Percentiles rank a stretch among this genome's conserved stretches.
phyloP scores from a whole-genome alignment of 2,797 vertebrate genomes.

The Coluber constrictor region DNA sequence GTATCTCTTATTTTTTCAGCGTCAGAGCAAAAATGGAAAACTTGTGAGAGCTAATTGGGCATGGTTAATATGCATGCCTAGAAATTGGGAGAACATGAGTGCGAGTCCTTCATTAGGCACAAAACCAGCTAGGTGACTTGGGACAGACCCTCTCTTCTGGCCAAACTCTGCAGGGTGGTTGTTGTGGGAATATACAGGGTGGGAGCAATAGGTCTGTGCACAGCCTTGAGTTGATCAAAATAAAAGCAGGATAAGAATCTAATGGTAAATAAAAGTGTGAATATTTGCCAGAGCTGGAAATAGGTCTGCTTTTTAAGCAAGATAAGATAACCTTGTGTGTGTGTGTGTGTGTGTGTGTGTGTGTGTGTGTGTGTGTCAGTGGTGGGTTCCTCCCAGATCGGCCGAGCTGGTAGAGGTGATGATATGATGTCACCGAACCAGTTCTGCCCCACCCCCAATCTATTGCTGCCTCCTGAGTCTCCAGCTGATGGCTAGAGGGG shows the following conservation, averaged over 20 bases:
- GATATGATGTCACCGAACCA: no score
- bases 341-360: no score
- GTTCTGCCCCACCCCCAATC: no score
- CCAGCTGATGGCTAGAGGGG: no score
- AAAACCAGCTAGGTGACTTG: neutral
- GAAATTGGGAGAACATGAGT: neutral
- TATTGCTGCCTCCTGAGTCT: no score
- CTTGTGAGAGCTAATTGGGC: neutral
- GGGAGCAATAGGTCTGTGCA: neutral
- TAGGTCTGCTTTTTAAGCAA: neutral
- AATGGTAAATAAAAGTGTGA: neutral
- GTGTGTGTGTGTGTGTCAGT: no score
- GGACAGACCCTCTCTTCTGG: neutral
- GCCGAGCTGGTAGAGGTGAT: no score
- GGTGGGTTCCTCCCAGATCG: no score
- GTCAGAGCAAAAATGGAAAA: neutral
- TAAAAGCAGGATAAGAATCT: neutral
- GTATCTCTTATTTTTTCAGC: neutral
- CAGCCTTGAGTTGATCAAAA: neutral
- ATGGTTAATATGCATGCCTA: neutral
- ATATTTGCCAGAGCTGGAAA: neutral
- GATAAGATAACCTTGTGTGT: no score
- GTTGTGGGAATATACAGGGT: neutral
- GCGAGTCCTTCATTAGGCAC: neutral
- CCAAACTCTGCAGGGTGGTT: neutral